These are phyloP conservation scores for Drosophila seguyi DNA, from an alignment of 1,140 invertebrate species.

Conservation along the genomic window DNA sequence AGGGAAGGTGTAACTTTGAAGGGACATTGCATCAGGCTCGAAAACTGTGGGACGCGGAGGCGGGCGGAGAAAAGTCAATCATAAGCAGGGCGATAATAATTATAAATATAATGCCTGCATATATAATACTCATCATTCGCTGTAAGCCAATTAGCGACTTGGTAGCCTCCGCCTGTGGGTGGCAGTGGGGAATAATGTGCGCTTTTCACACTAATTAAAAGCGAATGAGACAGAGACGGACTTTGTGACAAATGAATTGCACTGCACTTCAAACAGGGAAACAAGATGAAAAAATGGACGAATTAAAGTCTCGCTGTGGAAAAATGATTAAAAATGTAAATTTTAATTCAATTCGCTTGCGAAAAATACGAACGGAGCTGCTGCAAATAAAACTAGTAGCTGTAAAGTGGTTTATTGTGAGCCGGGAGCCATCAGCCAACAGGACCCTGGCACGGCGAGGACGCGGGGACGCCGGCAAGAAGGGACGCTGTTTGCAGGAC, in stretches of 20 bases:
- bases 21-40: slow-evolving; percentile 59
- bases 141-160: slow-evolving; percentile 73
- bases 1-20: slow-evolving; percentile 3
- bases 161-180: slow-evolving; percentile 20
- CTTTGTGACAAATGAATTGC: slow-evolving; percentile 66
- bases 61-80: slow-evolving; percentile 23
- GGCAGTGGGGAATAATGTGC: slow-evolving; percentile 64
- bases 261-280: slow-evolving; percentile 18
- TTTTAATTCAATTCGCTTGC: slow-evolving; percentile 74
- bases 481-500: slow-evolving; percentile 11
- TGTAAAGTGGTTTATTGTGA: slow-evolving; percentile 80
- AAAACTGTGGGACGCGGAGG: neutral
- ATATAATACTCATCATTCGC: slow-evolving; percentile 66
- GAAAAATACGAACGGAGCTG: slow-evolving; percentile 49
- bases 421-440: slow-evolving; percentile 42
- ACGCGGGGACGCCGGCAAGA: neutral
- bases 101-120: slow-evolving; percentile 59
- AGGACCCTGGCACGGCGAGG: slow-evolving; percentile 9
- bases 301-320: slow-evolving; percentile 70
- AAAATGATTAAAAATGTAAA: slow-evolving; percentile 83
- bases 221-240: slow-evolving; percentile 59
- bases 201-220: slow-evolving; percentile 83
- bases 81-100: slow-evolving; percentile 35
- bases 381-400: slow-evolving; percentile 61
- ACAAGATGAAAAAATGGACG: slow-evolving; percentile 7